phyloP scores from a whole-genome alignment of 1,140 invertebrate genomes.

The Meloidogyne exigua region DNA sequence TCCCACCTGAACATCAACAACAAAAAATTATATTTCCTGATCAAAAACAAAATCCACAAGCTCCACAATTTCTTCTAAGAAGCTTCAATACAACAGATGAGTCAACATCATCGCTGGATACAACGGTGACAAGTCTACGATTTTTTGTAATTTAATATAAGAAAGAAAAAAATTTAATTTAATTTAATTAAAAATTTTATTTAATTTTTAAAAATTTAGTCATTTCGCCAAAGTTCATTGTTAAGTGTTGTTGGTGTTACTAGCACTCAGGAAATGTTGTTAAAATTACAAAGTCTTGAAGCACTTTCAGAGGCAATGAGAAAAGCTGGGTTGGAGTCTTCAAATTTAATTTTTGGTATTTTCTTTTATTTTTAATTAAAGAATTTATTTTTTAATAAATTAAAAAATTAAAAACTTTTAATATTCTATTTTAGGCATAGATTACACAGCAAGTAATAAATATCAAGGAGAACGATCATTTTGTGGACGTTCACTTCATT shows the following conservation, averaged over 20 bases:
- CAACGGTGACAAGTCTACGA: slow-evolving; percentile 17
- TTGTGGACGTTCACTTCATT: slow-evolving; percentile 65
- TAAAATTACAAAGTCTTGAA: slow-evolving; percentile 54
- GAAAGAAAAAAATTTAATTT: not conserved
- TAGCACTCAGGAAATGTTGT: slow-evolving; percentile 58
- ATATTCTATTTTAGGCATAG: slow-evolving; percentile 63
- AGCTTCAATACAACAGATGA: slow-evolving; percentile 26
- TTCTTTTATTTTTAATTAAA: not conserved
- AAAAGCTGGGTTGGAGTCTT: slow-evolving; percentile 58
- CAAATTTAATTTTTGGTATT: slow-evolving; percentile 60
- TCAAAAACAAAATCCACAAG: slow-evolving; percentile 22
- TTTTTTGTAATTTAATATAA: not conserved
- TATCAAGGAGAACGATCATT: slow-evolving; percentile 68
- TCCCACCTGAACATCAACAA: not conserved
- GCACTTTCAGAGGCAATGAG: slow-evolving; percentile 57
- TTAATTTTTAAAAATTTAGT: slow-evolving; percentile 23
- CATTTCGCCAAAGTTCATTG: slow-evolving; percentile 34
- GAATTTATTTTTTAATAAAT: too few species aligned
- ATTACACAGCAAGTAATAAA: slow-evolving; percentile 69
- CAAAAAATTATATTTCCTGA: not conserved
- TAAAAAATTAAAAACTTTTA: too few species aligned
- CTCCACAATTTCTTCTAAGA: slow-evolving; percentile 21
- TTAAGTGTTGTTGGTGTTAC: slow-evolving; percentile 54
- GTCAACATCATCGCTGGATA: slow-evolving; percentile 15
- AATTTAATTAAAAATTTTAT: not conserved